phyloP scores from a whole-genome alignment of 1,140 invertebrate species.

The Drusus annulatus region DNA sequence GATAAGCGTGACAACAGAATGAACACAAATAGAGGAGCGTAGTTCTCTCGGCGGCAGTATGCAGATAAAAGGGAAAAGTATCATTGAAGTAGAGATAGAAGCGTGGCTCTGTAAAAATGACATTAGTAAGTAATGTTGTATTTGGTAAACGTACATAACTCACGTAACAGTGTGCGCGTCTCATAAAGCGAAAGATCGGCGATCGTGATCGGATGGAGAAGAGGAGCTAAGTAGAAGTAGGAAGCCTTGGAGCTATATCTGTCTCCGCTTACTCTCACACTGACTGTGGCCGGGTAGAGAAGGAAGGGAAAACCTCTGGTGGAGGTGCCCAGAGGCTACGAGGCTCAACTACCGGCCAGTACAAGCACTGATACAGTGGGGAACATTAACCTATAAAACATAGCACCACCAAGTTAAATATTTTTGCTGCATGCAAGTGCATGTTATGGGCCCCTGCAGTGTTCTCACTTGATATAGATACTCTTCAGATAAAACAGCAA shows the following conservation, averaged over 20 bases:
- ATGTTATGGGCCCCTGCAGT: conserved; percentile 3
- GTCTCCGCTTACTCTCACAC: conserved; percentile 39
- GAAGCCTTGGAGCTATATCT: conserved; percentile 36
- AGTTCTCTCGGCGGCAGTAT: too few species aligned
- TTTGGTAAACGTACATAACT: conserved; percentile 57
- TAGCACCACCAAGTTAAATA: conserved; percentile 55
- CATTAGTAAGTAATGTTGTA: conserved; percentile 58
- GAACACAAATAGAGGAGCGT: too few species aligned
- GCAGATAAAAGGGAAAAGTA: not conserved
- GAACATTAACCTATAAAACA: conserved; percentile 59
- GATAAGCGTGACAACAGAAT: too few species aligned
- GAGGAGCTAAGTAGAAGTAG: conserved; percentile 53
- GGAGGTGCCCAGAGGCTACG: conserved; percentile 57
- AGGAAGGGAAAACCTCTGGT: conserved; percentile 48
- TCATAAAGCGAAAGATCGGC: conserved; percentile 56
- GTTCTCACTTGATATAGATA: too few species aligned
- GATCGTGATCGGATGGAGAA: conserved; percentile 52
- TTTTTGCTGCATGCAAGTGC: conserved; percentile 30
- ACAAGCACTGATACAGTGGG: conserved; percentile 58
- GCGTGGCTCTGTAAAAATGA: conserved; percentile 46
- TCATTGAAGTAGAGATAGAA: not conserved
- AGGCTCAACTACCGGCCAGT: conserved; percentile 55
- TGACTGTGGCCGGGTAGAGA: conserved; percentile 29
- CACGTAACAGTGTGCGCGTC: conserved; percentile 47
- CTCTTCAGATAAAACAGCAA: too few species aligned